Evolutionary conservation across 1,140 invertebrate genomes (phyloP).

Genomic region (Batillaria attramentaria): DNA sequence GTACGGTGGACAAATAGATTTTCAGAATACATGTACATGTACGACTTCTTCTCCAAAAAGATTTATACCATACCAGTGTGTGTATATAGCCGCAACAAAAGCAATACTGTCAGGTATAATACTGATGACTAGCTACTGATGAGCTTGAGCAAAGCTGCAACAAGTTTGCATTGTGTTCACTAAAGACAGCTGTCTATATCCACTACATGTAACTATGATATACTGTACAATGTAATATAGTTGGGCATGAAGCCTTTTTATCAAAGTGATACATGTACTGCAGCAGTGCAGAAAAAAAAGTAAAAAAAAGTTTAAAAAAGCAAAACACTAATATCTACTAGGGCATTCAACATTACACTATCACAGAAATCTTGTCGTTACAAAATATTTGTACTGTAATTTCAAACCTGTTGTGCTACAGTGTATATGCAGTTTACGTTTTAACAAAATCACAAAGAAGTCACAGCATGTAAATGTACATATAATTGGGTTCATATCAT

Average conservation of each 20-base stretch:
- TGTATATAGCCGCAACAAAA: not conserved
- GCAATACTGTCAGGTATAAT: slow-evolving; percentile 10
- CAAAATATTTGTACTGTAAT: no score
- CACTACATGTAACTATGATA: not conserved
- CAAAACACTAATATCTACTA: not conserved
- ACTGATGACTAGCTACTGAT: slow-evolving; percentile 13
- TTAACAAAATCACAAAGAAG: no score
- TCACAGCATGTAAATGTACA: no score
- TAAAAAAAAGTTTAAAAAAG: not conserved
- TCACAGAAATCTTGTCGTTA: no score
- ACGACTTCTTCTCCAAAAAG: not conserved
- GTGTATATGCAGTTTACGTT: no score
- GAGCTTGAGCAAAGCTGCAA: not conserved
- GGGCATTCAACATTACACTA: no score
- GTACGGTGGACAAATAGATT: not conserved
- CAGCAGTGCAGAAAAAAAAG: not conserved
- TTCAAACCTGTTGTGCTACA: no score
- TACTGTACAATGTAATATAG: not conserved
- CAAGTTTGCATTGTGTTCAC: no score
- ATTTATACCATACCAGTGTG: not conserved
- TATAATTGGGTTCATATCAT: no score
- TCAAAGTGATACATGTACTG: not conserved
- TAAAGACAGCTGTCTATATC: no score
- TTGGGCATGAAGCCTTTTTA: not conserved
- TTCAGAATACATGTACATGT: not conserved